Conservation (phyloP, 2,888 invertebrate species). For the Caenorhabditis sp. region DNA sequence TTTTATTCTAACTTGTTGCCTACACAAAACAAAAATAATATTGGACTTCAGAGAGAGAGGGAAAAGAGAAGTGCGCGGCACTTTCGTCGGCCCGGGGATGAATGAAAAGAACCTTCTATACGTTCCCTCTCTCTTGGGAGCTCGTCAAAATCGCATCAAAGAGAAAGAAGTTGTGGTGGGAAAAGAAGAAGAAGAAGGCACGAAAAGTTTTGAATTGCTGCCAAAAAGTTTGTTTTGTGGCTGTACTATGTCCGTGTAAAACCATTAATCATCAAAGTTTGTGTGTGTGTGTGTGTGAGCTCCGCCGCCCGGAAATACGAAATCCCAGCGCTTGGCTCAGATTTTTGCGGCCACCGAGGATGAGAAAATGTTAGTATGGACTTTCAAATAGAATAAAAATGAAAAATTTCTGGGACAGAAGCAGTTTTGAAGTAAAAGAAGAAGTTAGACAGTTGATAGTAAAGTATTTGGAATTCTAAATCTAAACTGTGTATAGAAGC, state of each 20-base stretch:
- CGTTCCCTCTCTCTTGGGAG: constrained; percentile 35
- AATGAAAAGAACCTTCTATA: constrained; percentile 34
- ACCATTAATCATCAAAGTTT: constrained; percentile 53
- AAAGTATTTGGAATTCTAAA: background rate
- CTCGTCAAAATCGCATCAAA: constrained; percentile 54
- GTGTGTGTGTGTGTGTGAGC: too few relatives aligned
- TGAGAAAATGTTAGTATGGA: too few relatives aligned
- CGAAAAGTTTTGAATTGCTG: constrained; percentile 12
- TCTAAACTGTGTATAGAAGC: background rate
- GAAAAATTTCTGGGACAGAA: background rate
- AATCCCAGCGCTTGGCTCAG: background rate
- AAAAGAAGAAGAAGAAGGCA: background rate
- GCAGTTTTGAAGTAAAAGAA: background rate
- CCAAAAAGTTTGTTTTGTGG: background rate
- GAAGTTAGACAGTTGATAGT: background rate
- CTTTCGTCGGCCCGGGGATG: constrained; percentile 27
- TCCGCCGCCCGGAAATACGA: too few relatives aligned
- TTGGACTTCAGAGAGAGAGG: background rate
- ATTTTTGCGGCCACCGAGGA: too few relatives aligned
- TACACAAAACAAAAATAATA: background rate
- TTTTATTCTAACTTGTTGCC: background rate
- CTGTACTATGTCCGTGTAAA: constrained; percentile 9
- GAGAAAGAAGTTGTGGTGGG: background rate
- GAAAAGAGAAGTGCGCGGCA: constrained; percentile 1
- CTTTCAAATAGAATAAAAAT: background rate